Conservation (phyloP, 2,797 vertebrate genomes). For the Xiphorhynchus erythropygius region DNA sequence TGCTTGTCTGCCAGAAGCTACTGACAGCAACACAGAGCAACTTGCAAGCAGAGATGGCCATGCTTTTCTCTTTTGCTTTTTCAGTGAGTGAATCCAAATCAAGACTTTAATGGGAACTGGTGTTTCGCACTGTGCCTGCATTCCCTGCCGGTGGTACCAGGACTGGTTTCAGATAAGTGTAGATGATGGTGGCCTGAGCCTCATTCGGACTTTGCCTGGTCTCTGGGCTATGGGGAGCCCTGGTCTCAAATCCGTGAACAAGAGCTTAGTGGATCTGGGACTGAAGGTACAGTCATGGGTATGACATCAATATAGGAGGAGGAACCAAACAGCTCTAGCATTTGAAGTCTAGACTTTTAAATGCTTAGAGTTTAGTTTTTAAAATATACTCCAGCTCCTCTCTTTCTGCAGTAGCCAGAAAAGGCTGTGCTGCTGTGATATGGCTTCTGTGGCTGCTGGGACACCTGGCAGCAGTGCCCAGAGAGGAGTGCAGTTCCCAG, state of each 20-base stretch:
- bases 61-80: background rate
- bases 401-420: background rate
- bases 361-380: background rate
- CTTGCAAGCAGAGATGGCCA: background rate
- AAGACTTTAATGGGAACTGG: background rate
- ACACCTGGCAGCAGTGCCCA: background rate
- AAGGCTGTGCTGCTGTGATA: fast-evolving
- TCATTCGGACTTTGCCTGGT: background rate
- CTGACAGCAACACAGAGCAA: background rate
- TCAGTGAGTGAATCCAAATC: background rate
- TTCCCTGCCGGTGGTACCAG: background rate
- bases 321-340: background rate
- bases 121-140: background rate
- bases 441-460: background rate
- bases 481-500: background rate
- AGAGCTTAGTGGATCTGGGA: background rate
- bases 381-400: background rate
- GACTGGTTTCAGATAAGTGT: background rate
- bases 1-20: background rate
- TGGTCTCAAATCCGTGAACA: background rate
- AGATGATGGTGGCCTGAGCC: background rate
- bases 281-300: background rate
- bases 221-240: background rate
- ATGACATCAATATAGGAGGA: background rate
- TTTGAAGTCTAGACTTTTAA: background rate